Evolutionary conservation across 2,113 vertebrate genomes (phyloP).

Genomic region (Hirundichthys speculiger): DNA sequence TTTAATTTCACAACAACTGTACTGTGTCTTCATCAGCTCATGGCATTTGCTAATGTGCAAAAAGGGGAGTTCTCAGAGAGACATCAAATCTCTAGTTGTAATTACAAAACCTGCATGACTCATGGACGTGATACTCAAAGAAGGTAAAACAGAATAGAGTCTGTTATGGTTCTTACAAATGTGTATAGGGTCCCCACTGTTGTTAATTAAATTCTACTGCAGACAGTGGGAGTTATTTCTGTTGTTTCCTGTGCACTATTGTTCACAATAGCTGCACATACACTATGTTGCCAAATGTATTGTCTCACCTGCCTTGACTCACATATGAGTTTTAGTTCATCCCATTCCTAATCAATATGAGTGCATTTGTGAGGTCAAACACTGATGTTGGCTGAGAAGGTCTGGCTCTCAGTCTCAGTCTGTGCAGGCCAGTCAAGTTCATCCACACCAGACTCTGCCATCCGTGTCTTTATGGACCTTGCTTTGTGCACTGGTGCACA

Average conservation of each 20-base stretch:
- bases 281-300: too few species aligned
- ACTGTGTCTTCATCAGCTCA: constrained; percentile 14
- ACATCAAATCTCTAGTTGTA: constrained; percentile 10
- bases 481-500: too few species aligned
- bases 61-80: constrained; percentile 16
- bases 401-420: too few species aligned
- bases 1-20: constrained; percentile 18
- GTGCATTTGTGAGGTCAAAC: too few species aligned
- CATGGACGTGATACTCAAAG: constrained; percentile 20
- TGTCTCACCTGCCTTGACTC: too few species aligned
- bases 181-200: constrained; percentile 36
- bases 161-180: constrained; percentile 34
- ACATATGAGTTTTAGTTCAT: too few species aligned
- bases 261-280: constrained; percentile 22
- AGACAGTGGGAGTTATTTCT: constrained; percentile 41
- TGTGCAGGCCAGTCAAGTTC: too few species aligned
- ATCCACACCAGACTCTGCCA: too few species aligned
- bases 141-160: constrained; percentile 35
- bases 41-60: constrained; percentile 7
- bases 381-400: too few species aligned
- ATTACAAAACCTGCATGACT: constrained; percentile 44
- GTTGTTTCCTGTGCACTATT: constrained; percentile 44
- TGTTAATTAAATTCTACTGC: constrained; percentile 61
- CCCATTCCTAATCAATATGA: too few species aligned
- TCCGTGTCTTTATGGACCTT: too few species aligned